Base-by-base conservation (phyloP, 2,113 vertebrate species). In the Oncorhynchus gorbuscha region DNA sequence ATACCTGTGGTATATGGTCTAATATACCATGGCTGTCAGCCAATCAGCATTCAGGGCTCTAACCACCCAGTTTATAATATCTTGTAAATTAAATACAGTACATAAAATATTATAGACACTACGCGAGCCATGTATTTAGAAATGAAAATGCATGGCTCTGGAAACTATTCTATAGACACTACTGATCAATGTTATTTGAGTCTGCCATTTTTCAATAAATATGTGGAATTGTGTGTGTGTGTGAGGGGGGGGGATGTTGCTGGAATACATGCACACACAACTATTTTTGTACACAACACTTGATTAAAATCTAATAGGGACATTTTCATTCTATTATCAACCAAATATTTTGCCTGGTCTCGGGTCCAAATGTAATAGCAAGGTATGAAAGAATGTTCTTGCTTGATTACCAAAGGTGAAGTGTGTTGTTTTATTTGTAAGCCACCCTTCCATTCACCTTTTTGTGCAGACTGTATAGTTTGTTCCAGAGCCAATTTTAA, bases 171-270 rank as follows among this genome's bases (percentile, higher is more conserved):
- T 76, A 66, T n/a, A 45, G 39, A 45, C 39, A 76, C 65, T 12
- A 72, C 62, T 84, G 76, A 83, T 80, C 59, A 71, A 72, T 77
- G 72, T 22, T 45, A 6, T 71, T 69, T 39, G 58, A 70, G 45
- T 79, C 12, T 81, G 67, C 32, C 55, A 90, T 84, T 11, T 48
- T 8, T 70, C 39, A 49, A 48, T 86, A 89, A 91, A 89, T 81
- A 48, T 76, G 73, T 82, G 45, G 76, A 81, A 72, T 86, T 22
- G 32, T 49, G 13, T 55, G 4, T 35, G 65, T 70, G 39, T 0
- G 26, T 2, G 3, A 1, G 1, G 0, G 9, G 9, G 9, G 51
- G 1, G 51, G 14, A n/a, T 55, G 4, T 69, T 35, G 13, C 26
- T 16, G 1, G 8, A 26, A 1, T 26, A 51, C 0, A 45, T 45